Evolutionary conservation across 2,113 vertebrate genomes (phyloP).

Genomic region (Astur gentilis): DNA sequence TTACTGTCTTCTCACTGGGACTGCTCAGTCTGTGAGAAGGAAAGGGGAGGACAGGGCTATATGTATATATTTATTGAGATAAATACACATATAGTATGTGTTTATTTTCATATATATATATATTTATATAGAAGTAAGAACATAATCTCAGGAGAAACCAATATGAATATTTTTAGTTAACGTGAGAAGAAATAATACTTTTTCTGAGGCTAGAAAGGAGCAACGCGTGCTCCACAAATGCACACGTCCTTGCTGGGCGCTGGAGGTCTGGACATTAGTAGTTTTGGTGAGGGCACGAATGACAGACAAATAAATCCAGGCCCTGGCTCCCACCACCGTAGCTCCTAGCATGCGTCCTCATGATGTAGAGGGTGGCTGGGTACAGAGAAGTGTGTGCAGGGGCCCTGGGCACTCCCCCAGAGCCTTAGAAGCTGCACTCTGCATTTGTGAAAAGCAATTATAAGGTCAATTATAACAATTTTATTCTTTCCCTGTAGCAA

Average conservation of each 20-base stretch:
- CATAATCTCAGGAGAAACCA: not conserved
- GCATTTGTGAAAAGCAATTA: not conserved
- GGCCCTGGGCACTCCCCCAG: rapidly evolving
- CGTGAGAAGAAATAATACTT: not conserved
- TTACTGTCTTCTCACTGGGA: not conserved
- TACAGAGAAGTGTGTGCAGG: rapidly evolving
- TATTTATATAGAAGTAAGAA: not conserved
- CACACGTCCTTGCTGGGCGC: rapidly evolving
- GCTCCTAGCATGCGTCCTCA: not conserved
- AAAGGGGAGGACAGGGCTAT: not conserved
- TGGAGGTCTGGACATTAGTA: not conserved
- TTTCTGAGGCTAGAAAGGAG: not conserved
- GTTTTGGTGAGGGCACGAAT: not conserved
- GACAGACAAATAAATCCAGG: not conserved
- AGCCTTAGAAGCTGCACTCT: not conserved
- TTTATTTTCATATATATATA: not conserved
- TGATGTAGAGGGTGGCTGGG: not conserved
- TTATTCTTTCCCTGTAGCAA: not conserved
- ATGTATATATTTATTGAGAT: not conserved
- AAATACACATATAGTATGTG: not conserved
- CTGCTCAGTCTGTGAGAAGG: not conserved
- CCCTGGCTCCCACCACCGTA: not conserved
- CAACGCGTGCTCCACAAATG: not conserved
- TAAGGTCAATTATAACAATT: not conserved
- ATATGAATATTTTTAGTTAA: not conserved